These are phyloP conservation scores for Delichon dasypus DNA, from an alignment of 2,797 vertebrate species.

Conservation along the genomic window DNA sequence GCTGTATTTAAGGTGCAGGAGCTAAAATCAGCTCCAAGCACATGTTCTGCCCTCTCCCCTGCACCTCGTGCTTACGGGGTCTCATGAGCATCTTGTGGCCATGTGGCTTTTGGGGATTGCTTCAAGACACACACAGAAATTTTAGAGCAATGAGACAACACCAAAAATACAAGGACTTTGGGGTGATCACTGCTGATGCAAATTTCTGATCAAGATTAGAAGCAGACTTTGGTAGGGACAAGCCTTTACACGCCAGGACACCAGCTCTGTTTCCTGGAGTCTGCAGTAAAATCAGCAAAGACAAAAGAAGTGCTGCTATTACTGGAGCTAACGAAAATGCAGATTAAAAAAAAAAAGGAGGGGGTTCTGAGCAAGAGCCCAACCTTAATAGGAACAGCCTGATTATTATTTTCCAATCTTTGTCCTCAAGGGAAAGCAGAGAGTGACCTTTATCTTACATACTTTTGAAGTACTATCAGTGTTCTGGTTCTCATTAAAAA, in stretches of 20 bases:
- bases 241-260: neutral
- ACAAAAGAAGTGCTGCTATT: neutral
- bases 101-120: neutral
- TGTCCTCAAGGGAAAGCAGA: neutral
- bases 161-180: neutral
- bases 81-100: neutral
- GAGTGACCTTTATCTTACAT: neutral
- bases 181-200: rapidly evolving
- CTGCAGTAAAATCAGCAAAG: neutral
- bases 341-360: neutral
- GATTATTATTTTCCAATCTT: neutral
- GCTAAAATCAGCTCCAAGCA: neutral
- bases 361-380: neutral
- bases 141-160: neutral
- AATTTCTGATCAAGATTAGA: neutral
- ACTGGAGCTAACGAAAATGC: neutral
- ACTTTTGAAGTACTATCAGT: conserved; percentile 4
- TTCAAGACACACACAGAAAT: neutral
- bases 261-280: neutral
- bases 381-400: neutral
- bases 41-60: neutral
- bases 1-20: neutral
- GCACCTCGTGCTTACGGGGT: rapidly evolving
- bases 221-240: neutral
- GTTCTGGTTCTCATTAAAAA: conserved; percentile 31